Evolutionary conservation across 2,113 vertebrate species (phyloP), one percentile per base, ranked within the genome.

Genomic region (Sitta europaea): DNA sequence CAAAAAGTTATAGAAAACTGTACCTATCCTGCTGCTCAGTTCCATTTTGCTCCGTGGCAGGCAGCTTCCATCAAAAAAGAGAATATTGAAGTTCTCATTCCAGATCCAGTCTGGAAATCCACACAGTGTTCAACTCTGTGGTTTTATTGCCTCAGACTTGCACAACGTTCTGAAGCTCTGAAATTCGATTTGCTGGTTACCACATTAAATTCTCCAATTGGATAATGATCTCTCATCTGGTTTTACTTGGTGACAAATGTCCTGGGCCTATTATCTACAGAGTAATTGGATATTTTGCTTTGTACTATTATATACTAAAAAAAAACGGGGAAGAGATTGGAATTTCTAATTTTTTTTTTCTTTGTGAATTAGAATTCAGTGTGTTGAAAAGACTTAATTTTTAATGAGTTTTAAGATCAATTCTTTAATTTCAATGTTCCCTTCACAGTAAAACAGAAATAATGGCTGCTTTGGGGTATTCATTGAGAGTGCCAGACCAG

Each of bases 331-430:
- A 78, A 74, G 48, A 88, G 96, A 51, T 19, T n/a, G 77, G 68
- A 86, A 70, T 91, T 68, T 45, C 20, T n/a, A n/a, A 29, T 10
- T 47, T 75, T 38, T 86, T 38, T n/a, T 15, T 86, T 38, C 31
- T 15, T 14, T 4, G 31, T 55, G 15, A 92, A 42, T 94, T 88
- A 70, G 40, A 93, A 88, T 86, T 95, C 42, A 24, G 6, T 50
- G 18, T 86, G n/a, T 31, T 66, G 28, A 92, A 76, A 58, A 83
- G 40, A 36, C 40, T 76, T 92, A 50, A 33, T n/a, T 63, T 80
- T 89, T 53, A 65, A 85, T 22, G 68, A 81, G 85, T 66, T 78
- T 91, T 55, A 82, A 31, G 50, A 73, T 33, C 38, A 54, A 66
- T 89, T 42, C n/a, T 81, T 90, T 84, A 21, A 50, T 77, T 88